Conservation (phyloP, 2,113 vertebrate species). For the Saccopteryx bilineata region DNA sequence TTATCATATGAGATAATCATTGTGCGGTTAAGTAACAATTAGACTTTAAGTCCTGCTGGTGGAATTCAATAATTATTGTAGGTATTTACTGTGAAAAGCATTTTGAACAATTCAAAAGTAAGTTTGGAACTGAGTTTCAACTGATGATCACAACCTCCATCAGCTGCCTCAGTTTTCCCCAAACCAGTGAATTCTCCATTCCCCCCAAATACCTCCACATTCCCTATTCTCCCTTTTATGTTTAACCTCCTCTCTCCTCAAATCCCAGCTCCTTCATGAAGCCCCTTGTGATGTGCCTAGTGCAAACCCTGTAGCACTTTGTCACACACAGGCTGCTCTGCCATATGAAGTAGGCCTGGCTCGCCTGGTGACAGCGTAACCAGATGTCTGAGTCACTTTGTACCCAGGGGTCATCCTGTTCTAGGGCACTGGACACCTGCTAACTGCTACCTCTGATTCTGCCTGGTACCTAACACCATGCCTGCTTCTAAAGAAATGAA, state of each 20-base stretch:
- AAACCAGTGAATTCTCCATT: background rate
- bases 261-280: background rate
- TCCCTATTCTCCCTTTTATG: background rate
- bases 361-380: accelerated
- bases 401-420: background rate
- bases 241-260: background rate
- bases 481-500: background rate
- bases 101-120: background rate
- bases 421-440: accelerated
- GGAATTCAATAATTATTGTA: background rate
- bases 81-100: background rate
- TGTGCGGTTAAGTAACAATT: constrained; percentile 7
- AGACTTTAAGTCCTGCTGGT: background rate
- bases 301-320: background rate
- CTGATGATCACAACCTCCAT: background rate
- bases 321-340: background rate
- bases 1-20: background rate
- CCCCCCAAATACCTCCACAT: background rate
- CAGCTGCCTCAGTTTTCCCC: background rate
- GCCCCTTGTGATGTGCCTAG: background rate
- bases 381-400: background rate
- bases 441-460: background rate
- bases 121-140: background rate
- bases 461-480: background rate
- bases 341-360: accelerated